Evolutionary conservation across 2,888 invertebrate species (phyloP), one percentile per base, ranked within the genome.

Genomic region (Gastrophysa polygoni): DNA sequence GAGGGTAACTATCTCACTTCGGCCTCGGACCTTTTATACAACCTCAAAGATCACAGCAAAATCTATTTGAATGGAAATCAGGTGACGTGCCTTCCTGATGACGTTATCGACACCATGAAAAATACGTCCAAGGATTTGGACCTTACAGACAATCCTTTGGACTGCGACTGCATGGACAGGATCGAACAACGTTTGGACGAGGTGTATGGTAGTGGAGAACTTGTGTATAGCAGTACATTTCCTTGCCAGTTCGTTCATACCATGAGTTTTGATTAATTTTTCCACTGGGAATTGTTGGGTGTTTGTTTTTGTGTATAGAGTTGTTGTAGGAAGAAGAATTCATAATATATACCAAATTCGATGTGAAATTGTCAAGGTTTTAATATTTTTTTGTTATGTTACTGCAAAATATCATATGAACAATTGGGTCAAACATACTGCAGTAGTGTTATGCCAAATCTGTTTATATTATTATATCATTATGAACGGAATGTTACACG

Each of bases 161-260:
- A 55, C 11, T 77, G 77, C 57, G 61, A 67, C 11, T 77, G 77
- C 59, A 7, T 74, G 11, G 61, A 70, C 24, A 69, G 64, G 17
- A 61, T 74, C 18, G 68, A 71, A 1, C 34, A 24, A 43, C 29
- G 14, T 1, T 29, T 47, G 16, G 47, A 44, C n/a, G 54, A 54
- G 17, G 17, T 44, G 54, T 21, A 38, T 29, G 43, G 28, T 5
- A 43, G 11, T 14, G 54, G 43, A 1, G 28, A 20, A 16, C 5
- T 54, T 0, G 28, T 7, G 11, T 54, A 54, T 16, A 54, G 44
- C 11, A 54, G 54, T 14, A 54, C 54, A 16, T 54, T 54, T 54
- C 54, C 54, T 4, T 54, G 54, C 11, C 43, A 43, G 16, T 21
- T 54, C 11, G 3, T 43, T 43, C 18, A 24, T 4, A 7, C 4